Evolutionary conservation across 2,797 vertebrate genomes (phyloP).

Genomic region (Neosilurus mollespiculum): DNA sequence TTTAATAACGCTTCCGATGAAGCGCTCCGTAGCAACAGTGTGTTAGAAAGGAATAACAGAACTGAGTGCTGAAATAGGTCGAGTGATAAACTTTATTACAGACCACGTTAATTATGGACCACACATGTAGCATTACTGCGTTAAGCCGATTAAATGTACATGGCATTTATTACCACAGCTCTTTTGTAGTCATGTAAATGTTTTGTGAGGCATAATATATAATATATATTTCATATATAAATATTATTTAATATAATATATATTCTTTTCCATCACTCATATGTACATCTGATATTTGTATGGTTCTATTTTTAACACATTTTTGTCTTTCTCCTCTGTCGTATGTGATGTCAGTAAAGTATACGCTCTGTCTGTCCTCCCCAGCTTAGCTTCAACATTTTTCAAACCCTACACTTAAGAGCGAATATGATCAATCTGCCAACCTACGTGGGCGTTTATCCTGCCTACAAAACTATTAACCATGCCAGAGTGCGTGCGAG

Average conservation of each 20-base stretch:
- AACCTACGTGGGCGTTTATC: constrained; percentile 13
- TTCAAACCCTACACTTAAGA: too few species aligned
- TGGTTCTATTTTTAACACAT: background rate
- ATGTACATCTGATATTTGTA: background rate
- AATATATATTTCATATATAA: too few species aligned
- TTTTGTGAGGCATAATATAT: too few species aligned
- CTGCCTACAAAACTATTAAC: constrained; percentile 17
- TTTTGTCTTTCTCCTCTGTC: background rate
- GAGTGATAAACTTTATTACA: too few species aligned
- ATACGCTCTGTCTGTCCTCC: background rate
- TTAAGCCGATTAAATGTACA: background rate
- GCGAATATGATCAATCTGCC: background rate
- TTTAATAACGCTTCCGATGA: too few species aligned
- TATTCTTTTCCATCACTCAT: background rate
- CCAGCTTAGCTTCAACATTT: background rate
- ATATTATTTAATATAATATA: background rate
- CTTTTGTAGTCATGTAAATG: background rate
- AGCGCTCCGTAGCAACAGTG: too few species aligned
- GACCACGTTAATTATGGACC: too few species aligned
- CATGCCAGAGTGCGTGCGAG: background rate
- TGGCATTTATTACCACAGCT: background rate
- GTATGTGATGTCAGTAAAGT: too few species aligned
- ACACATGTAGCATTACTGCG: background rate
- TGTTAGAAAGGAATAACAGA: too few species aligned
- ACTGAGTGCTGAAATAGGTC: too few species aligned